Evolutionary conservation across 2,113 vertebrate species (phyloP), one percentile per base, ranked within the genome.

Genomic region (Dascyllus trimaculatus): DNA sequence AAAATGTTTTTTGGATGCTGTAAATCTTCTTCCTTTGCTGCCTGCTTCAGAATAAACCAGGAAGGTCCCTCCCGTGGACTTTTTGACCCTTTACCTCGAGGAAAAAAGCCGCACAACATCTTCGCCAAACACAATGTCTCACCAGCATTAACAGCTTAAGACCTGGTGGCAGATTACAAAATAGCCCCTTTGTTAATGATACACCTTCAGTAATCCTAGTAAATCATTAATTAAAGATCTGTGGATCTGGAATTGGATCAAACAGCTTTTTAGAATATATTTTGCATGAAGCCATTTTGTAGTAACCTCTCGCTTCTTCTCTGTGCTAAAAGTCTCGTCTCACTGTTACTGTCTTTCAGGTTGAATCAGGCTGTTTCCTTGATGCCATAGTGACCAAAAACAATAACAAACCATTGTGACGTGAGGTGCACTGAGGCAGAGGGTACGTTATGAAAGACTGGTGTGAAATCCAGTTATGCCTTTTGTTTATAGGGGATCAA

Each of bases 401-500:
- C 38, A 46, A 66, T 26, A 71, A 22, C 49, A 71, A 78, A 58
- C 24, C 8, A 21, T 13, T 11, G 18, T 57, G 21, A 64, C 6
- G 19, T 4, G 11, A 58, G 52, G 46, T 38, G 67, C 25, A 11
- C 29, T 40, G 32, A 48, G 11, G 29, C 15, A 49, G 35, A 51
- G 5, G 18, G 21, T 10, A 60, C 1, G 56, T 58, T 70, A 48
- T 58, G 29, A 65, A 32, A 82, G 43, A 35, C 24, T 69, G 1
- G 18, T 58, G 58, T 71, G 21, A 84, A 72, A 83, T 71, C 54
- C 17, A 38, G 58, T 64, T 22, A 7, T 29, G 38, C 9, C 9
- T 70, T 76, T 57, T 67, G 54, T 86, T 86, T 53, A 54, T 52
- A 35, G 11, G 35, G 54, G 68, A 83, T 63, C 11, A 24, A 45